Evolutionary conservation across 37 sponge, comb jelly and placozoan species (phyloP), one percentile per base, ranked within the genome.

Genomic region (Eunapius fragilis): DNA sequence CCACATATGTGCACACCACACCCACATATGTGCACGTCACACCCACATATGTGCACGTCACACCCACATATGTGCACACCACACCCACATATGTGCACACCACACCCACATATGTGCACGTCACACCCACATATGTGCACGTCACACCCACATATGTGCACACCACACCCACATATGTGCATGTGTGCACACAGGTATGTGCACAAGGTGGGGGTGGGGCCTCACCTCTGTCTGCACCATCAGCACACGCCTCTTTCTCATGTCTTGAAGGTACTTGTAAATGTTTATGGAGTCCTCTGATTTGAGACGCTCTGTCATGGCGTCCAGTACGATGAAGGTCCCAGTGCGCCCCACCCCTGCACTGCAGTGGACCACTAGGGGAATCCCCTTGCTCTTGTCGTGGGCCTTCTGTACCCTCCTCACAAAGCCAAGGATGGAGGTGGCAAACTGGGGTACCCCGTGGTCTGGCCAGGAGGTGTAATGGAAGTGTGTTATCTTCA

Each of bases 301-400:
- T 28, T 77, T 37, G 14, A 94, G 85, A 27, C 92, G 72, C 69
- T 94, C 89, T 80, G 85, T 76, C 93, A 92, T 94, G 78, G 82
- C 32, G 70, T 94, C 94, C 80, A 94, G 80, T 5, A 72, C 70
- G 67, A 94, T 94, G 92, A 91, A 92, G 38, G 94, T 93, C 2
- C 94, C 94, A 38, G 94, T 94, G 5, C 94, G 71, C 10, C 94
- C 94, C 82, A 94, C 94, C 31, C 94, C 94, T 45, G 94, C 94
- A 87, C 94, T 96, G 90, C 96, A 96, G 87, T 96, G 96, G 31
- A 93, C 95, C 67, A 96, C 74, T 0, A 93, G 77, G 24, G 92
- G 92, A 7, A 50, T 27, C 23, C 79, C 79, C 31, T 67, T 47
- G 33, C 87, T 87, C 49, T 81, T 83, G 71, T 78, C 78, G 74